Conservation (phyloP, 2,113 vertebrate genomes). For the Phainopepla nitens region DNA sequence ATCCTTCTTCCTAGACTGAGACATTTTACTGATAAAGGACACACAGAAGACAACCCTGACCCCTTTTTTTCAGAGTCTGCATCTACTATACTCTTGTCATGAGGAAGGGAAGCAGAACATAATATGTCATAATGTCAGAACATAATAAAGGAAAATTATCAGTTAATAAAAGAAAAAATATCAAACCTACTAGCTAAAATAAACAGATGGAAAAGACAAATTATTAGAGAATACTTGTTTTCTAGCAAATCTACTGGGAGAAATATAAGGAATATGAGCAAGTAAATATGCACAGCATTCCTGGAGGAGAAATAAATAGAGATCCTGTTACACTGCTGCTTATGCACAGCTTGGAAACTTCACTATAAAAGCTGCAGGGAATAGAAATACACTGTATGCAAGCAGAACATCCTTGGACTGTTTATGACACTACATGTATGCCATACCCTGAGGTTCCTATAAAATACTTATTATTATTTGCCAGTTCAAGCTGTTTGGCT, state of each 20-base stretch:
- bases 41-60: not conserved
- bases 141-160: not conserved
- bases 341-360: slow-evolving; percentile 5
- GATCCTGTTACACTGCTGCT: not conserved
- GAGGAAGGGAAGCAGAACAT: not conserved
- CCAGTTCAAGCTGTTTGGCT: slow-evolving; percentile 13
- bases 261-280: not conserved
- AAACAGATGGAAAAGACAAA: not conserved
- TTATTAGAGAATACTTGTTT: not conserved
- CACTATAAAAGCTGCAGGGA: not conserved
- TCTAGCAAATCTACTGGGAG: not conserved
- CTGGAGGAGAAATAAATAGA: slow-evolving; percentile 5
- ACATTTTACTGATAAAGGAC: not conserved
- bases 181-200: not conserved
- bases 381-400: not conserved
- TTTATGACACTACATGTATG: not conserved
- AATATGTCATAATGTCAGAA: no score
- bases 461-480: not conserved
- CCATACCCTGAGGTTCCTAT: not conserved
- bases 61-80: not conserved
- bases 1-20: not conserved
- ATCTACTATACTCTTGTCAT: not conserved
- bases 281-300: not conserved
- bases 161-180: not conserved
- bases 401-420: not conserved